Base-by-base conservation (phyloP, 2,113 vertebrate genomes). In the Gobiocypris rarus region DNA sequence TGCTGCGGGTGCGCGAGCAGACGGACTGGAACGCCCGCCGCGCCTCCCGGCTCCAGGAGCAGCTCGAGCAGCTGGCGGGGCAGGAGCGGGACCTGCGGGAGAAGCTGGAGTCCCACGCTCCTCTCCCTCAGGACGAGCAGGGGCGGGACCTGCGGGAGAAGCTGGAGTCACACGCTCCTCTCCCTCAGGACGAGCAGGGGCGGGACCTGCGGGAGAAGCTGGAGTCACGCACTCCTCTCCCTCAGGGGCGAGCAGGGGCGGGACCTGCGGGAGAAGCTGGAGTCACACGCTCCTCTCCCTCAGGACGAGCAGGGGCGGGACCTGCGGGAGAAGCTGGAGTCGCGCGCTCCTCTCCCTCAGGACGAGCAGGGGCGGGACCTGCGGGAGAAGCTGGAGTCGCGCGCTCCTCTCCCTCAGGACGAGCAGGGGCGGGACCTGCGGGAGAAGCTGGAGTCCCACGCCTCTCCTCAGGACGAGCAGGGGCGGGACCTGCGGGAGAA, bases 1-100 rank as follows among this genome's bases (percentile, higher is more conserved):
- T 91, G 45, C 89, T 87, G 81, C 86, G 91, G 1, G 89, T 94
- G 50, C 91, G 94, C 3, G 89, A 89, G 1, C 95, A 95, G 50
- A 86, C 98, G 82, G 91, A 95, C 78, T 95, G 92, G 61, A 93
- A 96, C 80, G 91, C 93, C 54, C 89, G 90, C 84, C 91, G 92
- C 82, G 87, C 97, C 81, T 90, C 91, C 82, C 92, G 93, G 83
- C 87, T 99, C 78, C 93, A 95, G 89, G 90, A 95, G 81, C 75
- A 94, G 14, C 90, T 96, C n/a, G 80, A 76, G 9, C 88, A 59
- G 45, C 89, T 98, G 59, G 78, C n/a, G n/a, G n/a, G n/a, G n/a
- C n/a, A 82, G 83, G 92, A 86, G 28, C 82, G 70, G 1, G 94
- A 96, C 28, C 88, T 98, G 9, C 88, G 52, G 56, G 75, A 91